phyloP scores from a whole-genome alignment of 2,888 invertebrate species.

The Mesorhabditis sp. region DNA sequence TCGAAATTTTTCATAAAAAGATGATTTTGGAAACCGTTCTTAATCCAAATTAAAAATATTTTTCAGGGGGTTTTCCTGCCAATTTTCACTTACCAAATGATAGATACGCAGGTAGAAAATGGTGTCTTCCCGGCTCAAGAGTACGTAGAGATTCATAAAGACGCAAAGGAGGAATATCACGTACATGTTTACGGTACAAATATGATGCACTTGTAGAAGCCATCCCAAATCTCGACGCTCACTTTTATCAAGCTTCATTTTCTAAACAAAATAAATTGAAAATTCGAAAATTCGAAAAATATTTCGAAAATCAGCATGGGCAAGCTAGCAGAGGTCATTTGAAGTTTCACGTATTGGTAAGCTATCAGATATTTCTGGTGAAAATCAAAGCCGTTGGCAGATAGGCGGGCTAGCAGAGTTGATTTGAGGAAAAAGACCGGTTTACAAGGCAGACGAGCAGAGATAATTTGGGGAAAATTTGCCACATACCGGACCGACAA shows the following conservation, averaged over 20 bases:
- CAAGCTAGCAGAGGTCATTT: too few species aligned
- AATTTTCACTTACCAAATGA: constrained; percentile 36
- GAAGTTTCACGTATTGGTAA: too few species aligned
- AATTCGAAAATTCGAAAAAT: neutral
- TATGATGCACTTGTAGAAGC: constrained; percentile 35
- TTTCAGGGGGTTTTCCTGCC: neutral
- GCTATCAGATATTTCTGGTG: too few species aligned
- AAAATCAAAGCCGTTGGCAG: too few species aligned
- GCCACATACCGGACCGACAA: too few species aligned
- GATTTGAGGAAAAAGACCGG: too few species aligned
- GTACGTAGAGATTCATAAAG: constrained; percentile 50
- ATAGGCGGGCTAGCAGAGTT: too few species aligned
- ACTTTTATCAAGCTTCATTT: neutral
- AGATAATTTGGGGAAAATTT: too few species aligned
- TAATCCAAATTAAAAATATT: neutral
- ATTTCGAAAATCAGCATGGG: too few species aligned
- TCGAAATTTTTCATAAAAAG: too few species aligned
- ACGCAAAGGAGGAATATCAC: constrained; percentile 45
- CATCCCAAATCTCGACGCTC: neutral
- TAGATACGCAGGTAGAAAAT: constrained; percentile 51
- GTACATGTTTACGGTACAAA: constrained; percentile 37
- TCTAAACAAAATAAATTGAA: neutral
- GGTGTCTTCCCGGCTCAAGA: constrained; percentile 47
- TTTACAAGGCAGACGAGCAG: too few species aligned
- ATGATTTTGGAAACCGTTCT: too few species aligned